Conservation (phyloP, 2,113 vertebrate species). For the Salvator merianae region DNA sequence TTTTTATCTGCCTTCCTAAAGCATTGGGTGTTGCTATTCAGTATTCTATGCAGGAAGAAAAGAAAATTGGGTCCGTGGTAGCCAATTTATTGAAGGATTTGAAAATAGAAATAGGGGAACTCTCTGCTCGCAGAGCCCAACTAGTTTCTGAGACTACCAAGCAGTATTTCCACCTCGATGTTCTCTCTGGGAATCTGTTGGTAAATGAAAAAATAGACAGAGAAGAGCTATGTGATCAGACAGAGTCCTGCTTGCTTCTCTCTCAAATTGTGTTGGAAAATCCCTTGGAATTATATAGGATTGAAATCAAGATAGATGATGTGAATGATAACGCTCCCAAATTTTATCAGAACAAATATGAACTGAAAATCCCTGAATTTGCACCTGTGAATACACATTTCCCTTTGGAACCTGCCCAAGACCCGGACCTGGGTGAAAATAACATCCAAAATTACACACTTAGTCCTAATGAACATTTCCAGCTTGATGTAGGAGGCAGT, state of each 20-base stretch:
- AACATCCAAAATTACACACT: slow-evolving; percentile 67
- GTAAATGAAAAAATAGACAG: slow-evolving; percentile 77
- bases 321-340: slow-evolving; percentile 75
- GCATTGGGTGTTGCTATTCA: slow-evolving; percentile 19
- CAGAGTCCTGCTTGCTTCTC: slow-evolving; percentile 69
- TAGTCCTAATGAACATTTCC: slow-evolving; percentile 56
- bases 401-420: neutral
- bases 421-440: slow-evolving; percentile 55
- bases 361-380: neutral
- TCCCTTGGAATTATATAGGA: slow-evolving; percentile 75
- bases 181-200: slow-evolving; percentile 74
- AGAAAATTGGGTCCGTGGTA: slow-evolving; percentile 74
- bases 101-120: slow-evolving; percentile 71
- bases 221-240: slow-evolving; percentile 77
- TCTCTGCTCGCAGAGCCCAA: slow-evolving; percentile 71
- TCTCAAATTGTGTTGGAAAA: slow-evolving; percentile 82
- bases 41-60: slow-evolving; percentile 82
- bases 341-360: slow-evolving; percentile 62
- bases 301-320: slow-evolving; percentile 69
- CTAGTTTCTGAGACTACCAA: slow-evolving; percentile 73
- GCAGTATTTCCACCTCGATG: slow-evolving; percentile 70
- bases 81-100: slow-evolving; percentile 73
- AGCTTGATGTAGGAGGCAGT: slow-evolving; percentile 25
- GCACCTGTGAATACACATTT: neutral
- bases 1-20: neutral